Evolutionary conservation across 2,113 vertebrate genomes (phyloP).

Genomic region (Toxotes jaculatrix): DNA sequence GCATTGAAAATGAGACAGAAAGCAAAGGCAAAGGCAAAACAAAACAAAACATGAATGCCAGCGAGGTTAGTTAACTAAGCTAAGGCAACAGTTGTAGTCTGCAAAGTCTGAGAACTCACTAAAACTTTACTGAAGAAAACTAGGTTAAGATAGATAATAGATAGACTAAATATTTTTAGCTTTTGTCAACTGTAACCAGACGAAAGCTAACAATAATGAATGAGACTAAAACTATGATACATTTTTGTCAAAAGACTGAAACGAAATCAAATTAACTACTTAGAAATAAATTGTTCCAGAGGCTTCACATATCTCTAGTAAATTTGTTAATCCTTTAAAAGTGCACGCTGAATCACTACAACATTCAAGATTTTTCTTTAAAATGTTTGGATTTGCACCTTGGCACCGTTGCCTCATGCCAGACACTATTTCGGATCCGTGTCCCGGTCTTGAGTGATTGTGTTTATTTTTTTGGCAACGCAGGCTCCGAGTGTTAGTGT

Average conservation of each 20-base stretch:
- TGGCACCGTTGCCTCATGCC: rapidly evolving
- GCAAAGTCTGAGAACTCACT: background rate
- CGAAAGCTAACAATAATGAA: background rate
- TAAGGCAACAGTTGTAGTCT: background rate
- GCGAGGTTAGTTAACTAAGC: background rate
- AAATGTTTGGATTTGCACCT: slow-evolving; percentile 22
- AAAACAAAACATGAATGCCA: too few species aligned
- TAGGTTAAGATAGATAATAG: background rate
- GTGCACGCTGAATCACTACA: slow-evolving; percentile 7
- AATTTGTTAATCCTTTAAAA: slow-evolving; percentile 3
- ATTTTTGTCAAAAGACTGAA: background rate
- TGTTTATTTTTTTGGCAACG: slow-evolving; percentile 75
- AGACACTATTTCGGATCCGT: slow-evolving; percentile 32
- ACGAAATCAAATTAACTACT: background rate
- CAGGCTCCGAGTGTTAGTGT: slow-evolving; percentile 63
- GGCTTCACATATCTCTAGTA: background rate
- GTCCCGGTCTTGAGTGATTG: slow-evolving; percentile 49
- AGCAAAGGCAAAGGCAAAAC: too few species aligned
- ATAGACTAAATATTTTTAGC: background rate
- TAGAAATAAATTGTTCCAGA: background rate
- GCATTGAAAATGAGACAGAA: background rate
- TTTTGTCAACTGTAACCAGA: too few species aligned
- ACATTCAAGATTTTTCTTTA: slow-evolving; percentile 15
- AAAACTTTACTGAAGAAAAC: background rate
- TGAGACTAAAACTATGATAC: background rate